A percentile compares a stretch with the other conserved stretches of the same genome.
These are phyloP conservation scores for Camponotus pennsylvanicus DNA, from an alignment of 1,140 invertebrate genomes.

Conservation along the genomic window DNA sequence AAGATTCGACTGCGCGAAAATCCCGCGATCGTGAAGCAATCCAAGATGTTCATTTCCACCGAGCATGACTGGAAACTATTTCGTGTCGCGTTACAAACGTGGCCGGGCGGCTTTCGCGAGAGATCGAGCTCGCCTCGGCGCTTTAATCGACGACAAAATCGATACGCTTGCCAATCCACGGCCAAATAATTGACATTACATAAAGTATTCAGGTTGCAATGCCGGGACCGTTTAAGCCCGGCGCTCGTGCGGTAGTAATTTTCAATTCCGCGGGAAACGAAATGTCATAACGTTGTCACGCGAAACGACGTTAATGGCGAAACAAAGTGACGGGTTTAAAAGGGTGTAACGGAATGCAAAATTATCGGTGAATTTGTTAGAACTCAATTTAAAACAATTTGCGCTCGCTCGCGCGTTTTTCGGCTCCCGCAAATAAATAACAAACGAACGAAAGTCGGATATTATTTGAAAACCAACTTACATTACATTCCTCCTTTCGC, in stretches of 20 bases:
- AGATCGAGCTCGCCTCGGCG: conserved; percentile 27
- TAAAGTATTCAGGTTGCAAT: conserved; percentile 75
- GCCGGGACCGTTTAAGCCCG: conserved; percentile 60
- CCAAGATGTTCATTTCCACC: conserved; percentile 28
- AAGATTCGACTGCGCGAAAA: conserved; percentile 34
- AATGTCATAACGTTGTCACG: conserved; percentile 62
- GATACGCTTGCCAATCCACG: conserved; percentile 71
- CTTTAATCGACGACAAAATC: conserved; percentile 67
- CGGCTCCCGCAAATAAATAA: conserved; percentile 45
- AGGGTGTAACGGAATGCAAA: conserved; percentile 64
- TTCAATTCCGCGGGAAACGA: conserved; percentile 71
- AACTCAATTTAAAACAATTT: conserved; percentile 63
- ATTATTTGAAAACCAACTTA: conserved; percentile 9
- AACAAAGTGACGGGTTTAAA: conserved; percentile 69
- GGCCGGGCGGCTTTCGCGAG: conserved; percentile 44
- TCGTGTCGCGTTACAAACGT: conserved; percentile 52
- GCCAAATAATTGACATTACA: conserved; percentile 74
- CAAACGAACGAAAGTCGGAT: conserved; percentile 4
- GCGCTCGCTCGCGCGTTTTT: background rate
- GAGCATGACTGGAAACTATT: conserved; percentile 46
- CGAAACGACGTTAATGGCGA: conserved; percentile 67
- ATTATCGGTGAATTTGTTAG: conserved; percentile 61
- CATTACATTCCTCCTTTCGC: conserved; percentile 3
- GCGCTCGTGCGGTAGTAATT: conserved; percentile 72
- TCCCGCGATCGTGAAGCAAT: conserved; percentile 24